Base-by-base conservation (phyloP, 2,888 invertebrate genomes). In the Monopis laevigella region DNA sequence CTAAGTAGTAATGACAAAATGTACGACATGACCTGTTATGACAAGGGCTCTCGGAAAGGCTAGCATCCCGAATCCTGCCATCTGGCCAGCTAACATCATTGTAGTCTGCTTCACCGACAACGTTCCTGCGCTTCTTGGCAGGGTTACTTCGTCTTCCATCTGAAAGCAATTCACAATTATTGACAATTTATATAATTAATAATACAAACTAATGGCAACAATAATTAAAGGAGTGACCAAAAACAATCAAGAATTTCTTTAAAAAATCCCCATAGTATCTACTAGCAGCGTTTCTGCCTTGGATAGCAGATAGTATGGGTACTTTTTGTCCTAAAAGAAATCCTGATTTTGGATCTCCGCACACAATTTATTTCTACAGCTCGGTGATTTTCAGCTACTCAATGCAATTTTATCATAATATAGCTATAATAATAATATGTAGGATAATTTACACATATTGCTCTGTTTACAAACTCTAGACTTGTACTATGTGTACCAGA, bases 51-150 rank as follows among this genome's bases (percentile, higher is more conserved):
- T 63, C 0, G 89, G 89, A 21, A 89, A 65, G 0, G 88, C 87
- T 47, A 89, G 65, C n/a, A 88, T 84, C 1, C 89, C 89, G 51
- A 86, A 86, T 30, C 89, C 89, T 0, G 88, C 88, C 84, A 89
- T 87, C 63, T 88, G 88, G 0, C 88, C 88, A 0, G 84, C 85
- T 30, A 89, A 83, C 52, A 89, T 83, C 44, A 88, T 65, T 1
- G 86, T 82, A 0, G 88, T 84, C 45, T 85, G 72, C 44, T 53
- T 55, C 45, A 61, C 46, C 1, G 71, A 59, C 11, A 80, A 55
- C 0, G 77, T 64, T 1, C 49, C 62, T 2, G 46, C 49, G 13
- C 8, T 40, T 50, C 2, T 49, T 45, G 27, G 32, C 41, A 7
- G 43, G 42, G 17, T 35, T 17, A 29, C 28, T n/a, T n/a, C 21